phyloP scores from a whole-genome alignment of 2,797 vertebrate species.

The Hemitrygon akajei region DNA sequence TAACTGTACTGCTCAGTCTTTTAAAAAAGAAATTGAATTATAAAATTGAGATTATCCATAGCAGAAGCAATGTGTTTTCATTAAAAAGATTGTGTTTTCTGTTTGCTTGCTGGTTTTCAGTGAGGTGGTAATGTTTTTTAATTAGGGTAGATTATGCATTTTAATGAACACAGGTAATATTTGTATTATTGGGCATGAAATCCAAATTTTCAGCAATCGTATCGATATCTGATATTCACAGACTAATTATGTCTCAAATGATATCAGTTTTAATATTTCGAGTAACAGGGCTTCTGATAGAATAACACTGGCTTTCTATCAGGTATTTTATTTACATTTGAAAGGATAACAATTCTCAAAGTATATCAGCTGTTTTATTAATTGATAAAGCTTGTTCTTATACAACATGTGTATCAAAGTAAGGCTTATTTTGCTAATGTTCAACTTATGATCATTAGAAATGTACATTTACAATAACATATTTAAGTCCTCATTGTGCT shows the following conservation, averaged over 20 bases:
- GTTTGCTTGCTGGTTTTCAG: background rate
- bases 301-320: background rate
- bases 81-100: background rate
- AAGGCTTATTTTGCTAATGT: background rate
- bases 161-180: background rate
- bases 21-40: no score
- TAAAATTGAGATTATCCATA: background rate
- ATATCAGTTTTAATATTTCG: background rate
- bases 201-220: background rate
- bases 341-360: background rate
- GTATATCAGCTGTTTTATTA: background rate
- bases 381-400: background rate
- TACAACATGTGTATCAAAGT: background rate
- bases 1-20: background rate
- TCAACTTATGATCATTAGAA: background rate
- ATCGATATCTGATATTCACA: background rate
- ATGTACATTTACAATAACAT: background rate
- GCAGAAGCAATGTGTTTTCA: background rate
- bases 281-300: background rate
- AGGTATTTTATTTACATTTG: background rate
- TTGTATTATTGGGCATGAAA: background rate
- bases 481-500: background rate
- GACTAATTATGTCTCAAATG: background rate
- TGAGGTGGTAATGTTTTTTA: background rate
- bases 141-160: background rate